These are phyloP conservation scores for Lagenorhynchus albirostris DNA, from an alignment of 2,113 vertebrate species.

Conservation along the genomic window DNA sequence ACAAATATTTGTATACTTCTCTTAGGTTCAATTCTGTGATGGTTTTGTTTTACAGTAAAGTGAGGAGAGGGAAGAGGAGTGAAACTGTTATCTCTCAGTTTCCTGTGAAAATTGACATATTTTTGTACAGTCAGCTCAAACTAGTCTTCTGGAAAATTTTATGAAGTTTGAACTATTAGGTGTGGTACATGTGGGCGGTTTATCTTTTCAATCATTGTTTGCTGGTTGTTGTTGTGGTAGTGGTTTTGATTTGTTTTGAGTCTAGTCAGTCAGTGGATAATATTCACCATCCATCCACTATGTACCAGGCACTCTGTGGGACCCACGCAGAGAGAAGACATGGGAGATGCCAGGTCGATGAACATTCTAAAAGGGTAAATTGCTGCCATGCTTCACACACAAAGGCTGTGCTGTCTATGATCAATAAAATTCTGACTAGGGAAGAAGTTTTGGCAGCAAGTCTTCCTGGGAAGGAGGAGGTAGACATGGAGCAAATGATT, in stretches of 20 bases:
- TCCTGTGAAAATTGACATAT: neutral
- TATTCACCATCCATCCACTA: rapidly evolving
- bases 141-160: neutral
- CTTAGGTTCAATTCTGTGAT: neutral
- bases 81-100: neutral
- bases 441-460: no score
- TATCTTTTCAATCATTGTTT: neutral
- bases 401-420: no score
- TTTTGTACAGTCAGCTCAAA: neutral
- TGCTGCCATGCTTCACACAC: neutral
- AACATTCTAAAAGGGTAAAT: neutral
- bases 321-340: rapidly evolving
- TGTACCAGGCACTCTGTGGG: no score
- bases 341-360: rapidly evolving
- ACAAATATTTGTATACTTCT: neutral
- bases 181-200: neutral
- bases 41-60: neutral
- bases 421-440: neutral
- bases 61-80: neutral
- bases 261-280: neutral
- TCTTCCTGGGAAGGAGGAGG: neutral
- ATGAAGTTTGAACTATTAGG: neutral
- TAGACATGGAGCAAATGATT: neutral
- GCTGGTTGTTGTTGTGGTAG: neutral
- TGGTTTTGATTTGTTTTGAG: neutral